phyloP scores from a whole-genome alignment of 2,797 vertebrate genomes.

The Ciconia nigra region DNA sequence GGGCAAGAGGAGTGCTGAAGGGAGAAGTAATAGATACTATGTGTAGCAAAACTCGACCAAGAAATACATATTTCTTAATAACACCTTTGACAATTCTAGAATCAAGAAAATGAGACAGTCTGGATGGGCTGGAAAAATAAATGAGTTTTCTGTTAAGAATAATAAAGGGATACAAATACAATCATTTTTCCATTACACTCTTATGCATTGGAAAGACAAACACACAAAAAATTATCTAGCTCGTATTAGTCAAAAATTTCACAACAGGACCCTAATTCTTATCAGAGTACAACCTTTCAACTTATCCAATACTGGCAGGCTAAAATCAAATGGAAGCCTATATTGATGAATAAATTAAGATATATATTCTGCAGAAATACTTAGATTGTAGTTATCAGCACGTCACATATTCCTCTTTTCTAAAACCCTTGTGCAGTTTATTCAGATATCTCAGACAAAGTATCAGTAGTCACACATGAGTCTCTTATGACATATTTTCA shows the following conservation, averaged over 20 bases:
- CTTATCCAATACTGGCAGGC: not conserved
- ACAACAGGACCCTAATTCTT: not conserved
- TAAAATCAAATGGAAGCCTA: not conserved
- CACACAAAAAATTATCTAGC: not conserved
- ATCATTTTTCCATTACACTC: not conserved
- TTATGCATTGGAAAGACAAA: not conserved
- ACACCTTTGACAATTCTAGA: not conserved
- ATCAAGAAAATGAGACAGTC: not conserved
- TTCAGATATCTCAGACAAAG: not conserved
- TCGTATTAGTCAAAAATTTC: not conserved
- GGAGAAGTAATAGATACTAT: not conserved
- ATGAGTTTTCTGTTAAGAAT: not conserved
- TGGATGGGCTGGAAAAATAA: not conserved
- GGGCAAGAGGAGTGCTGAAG: not conserved
- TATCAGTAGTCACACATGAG: not conserved
- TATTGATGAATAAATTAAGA: not conserved
- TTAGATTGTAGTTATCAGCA: not conserved
- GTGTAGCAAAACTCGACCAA: not conserved
- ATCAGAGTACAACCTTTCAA: not conserved
- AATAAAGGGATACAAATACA: not conserved
- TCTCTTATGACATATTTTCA: not conserved
- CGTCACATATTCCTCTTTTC: not conserved
- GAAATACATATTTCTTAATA: not conserved
- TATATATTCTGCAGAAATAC: not conserved
- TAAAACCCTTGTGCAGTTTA: not conserved